phyloP scores from a whole-genome alignment of 2,797 vertebrate species.

The Chelon auratus region DNA sequence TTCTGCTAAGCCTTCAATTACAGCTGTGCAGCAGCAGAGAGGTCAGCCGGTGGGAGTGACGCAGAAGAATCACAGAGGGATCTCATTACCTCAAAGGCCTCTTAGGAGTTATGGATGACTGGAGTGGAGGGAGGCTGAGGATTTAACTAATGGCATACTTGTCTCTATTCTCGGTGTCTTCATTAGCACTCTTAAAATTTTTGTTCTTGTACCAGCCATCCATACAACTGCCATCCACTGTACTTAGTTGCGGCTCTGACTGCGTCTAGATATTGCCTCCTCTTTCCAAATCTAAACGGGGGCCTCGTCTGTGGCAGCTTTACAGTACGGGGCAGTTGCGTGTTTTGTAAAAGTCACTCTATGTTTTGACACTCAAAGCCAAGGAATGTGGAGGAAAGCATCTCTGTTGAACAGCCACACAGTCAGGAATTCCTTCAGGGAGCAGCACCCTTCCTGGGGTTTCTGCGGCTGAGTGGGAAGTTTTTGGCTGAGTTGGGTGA shows the following conservation, averaged over 20 bases:
- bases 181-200: constrained; percentile 47
- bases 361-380: constrained; percentile 62
- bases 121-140: constrained; percentile 56
- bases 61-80: constrained; percentile 67
- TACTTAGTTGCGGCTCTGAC: constrained; percentile 5
- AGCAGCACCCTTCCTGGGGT: constrained; percentile 59
- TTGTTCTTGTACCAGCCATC: constrained; percentile 22
- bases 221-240: constrained; percentile 9
- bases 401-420: constrained; percentile 43
- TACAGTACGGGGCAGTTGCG: constrained; percentile 48
- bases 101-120: constrained; percentile 61
- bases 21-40: constrained; percentile 65
- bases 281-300: constrained; percentile 56
- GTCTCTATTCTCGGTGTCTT: constrained; percentile 52
- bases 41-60: constrained; percentile 72
- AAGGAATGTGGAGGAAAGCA: constrained; percentile 71
- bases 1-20: constrained; percentile 75
- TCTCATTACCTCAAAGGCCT: constrained; percentile 79
- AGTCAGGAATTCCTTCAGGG: constrained; percentile 70
- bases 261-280: constrained; percentile 22
- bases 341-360: constrained; percentile 56
- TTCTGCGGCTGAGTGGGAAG: constrained; percentile 66
- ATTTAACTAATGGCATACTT: constrained; percentile 67
- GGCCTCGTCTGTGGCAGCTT: constrained; percentile 66
- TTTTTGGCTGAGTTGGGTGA: constrained; percentile 48